A percentile compares a stretch with the other conserved stretches of the same genome.
Evolutionary conservation across 2,797 vertebrate genomes (phyloP).

Genomic region (Bradypodion ventrale): DNA sequence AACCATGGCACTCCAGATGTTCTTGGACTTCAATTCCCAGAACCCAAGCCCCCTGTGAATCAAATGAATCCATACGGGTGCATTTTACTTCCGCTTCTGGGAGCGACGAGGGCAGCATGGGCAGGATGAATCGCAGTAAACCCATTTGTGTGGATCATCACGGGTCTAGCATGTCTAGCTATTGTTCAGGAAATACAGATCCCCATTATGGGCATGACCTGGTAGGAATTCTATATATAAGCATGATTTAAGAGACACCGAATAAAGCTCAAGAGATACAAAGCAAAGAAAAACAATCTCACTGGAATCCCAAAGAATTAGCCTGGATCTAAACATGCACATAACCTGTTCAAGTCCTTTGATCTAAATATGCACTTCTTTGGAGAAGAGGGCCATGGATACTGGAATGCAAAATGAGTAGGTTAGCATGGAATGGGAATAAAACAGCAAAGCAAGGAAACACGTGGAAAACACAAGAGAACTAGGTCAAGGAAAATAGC

Average conservation of each 20-base stretch:
- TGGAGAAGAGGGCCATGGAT: neutral
- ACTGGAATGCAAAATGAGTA: neutral
- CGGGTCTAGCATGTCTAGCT: neutral
- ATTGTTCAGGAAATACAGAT: neutral
- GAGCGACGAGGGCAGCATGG: too few relatives aligned
- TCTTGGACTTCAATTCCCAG: too few relatives aligned
- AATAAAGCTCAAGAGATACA: neutral
- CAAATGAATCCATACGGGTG: too few relatives aligned
- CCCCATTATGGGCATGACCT: neutral
- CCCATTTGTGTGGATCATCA: too few relatives aligned
- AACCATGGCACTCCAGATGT: too few relatives aligned
- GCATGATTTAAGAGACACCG: neutral
- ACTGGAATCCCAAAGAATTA: neutral
- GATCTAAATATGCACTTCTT: neutral
- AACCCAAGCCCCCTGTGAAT: too few relatives aligned
- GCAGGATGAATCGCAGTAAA: too few relatives aligned
- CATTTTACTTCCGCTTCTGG: too few relatives aligned
- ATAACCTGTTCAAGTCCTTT: neutral
- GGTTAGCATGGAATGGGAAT: neutral
- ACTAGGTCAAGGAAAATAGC: neutral
- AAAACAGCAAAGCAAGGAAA: neutral
- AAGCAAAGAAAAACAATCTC: neutral
- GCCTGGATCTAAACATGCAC: neutral
- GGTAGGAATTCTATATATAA: neutral
- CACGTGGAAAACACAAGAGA: neutral